Base-by-base conservation (phyloP, 2,888 invertebrate genomes). In the Theodoxus fluviatilis region DNA sequence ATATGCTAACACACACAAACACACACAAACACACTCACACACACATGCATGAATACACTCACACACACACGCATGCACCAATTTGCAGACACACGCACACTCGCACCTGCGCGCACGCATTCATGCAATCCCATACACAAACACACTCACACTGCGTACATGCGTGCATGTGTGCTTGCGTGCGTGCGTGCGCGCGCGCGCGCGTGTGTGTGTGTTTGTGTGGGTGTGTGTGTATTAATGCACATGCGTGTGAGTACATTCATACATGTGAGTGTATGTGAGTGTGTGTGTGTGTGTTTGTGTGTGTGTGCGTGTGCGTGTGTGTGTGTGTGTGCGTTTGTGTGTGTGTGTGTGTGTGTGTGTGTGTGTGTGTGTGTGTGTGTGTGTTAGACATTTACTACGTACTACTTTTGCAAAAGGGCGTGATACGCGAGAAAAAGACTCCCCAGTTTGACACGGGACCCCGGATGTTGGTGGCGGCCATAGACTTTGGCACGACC, bases 11-110 rank as follows among this genome's bases (percentile, higher is more conserved):
- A 57, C 57, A 57, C 57, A 57, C 57, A 57, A 28, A 57, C 1
- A 57, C 52, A 52, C 52, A 52, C 52, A 52, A n/a, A 52, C 52
- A 52, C 52, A 52, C 52, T 22, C 52, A 52, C 52, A 52, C 52
- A n/a, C 15, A 31, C 15, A 22, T 55, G 55, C 31, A 15, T 22
- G 55, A 9, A 31, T 55, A 31, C 25, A 57, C 3, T 3, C 57
- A 57, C 57, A 25, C 57, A 57, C 57, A 4, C 57, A 57, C 57
- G 15, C 57, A 25, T 33, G 15, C 3, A 25, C 55, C 2, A 28
- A 3, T 31, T 9, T 33, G 33, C 57, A 25, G 22, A 52, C 52
- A 52, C 52, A 52, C 52, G 25, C 52, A 52, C 52, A 52, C 52
- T 22, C 52, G 25, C 52, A 52, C 52, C n/a, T 25, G n/a, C n/a